Evolutionary conservation across 1,140 invertebrate genomes (phyloP).

Genomic region (Propsilocerus akamusi): DNA sequence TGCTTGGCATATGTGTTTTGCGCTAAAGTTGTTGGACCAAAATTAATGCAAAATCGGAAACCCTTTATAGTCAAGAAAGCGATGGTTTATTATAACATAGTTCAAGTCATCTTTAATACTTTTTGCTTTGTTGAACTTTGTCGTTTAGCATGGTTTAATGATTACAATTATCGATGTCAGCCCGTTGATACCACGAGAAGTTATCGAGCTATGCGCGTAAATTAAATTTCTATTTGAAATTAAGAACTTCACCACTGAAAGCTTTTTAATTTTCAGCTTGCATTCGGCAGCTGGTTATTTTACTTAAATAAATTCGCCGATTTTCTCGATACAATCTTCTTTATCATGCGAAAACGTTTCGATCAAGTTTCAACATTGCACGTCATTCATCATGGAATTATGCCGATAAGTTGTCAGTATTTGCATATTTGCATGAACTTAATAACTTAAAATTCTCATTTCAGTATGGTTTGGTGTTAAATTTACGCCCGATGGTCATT

Average conservation of each 20-base stretch:
- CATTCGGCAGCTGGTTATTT: constrained; percentile 55
- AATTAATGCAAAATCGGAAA: constrained; percentile 77
- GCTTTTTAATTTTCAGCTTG: constrained; percentile 29
- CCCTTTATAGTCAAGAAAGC: constrained; percentile 61
- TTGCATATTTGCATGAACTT: not conserved
- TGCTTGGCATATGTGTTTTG: constrained; percentile 59
- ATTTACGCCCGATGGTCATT: constrained; percentile 48
- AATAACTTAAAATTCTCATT: constrained; percentile 5
- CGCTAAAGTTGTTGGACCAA: constrained; percentile 66
- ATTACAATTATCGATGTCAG: constrained; percentile 75
- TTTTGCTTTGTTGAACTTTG: constrained; percentile 68
- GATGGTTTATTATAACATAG: constrained; percentile 71
- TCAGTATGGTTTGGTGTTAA: constrained; percentile 77
- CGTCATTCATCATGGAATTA: constrained; percentile 72
- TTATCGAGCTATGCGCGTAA: constrained; percentile 62
- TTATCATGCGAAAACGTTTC: constrained; percentile 60
- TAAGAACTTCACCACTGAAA: too few relatives aligned
- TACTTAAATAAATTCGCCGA: constrained; percentile 67
- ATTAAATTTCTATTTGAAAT: too few relatives aligned
- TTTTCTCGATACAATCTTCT: constrained; percentile 62
- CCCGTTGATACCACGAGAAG: constrained; percentile 67
- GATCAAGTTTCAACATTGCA: constrained; percentile 61
- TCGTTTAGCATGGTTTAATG: constrained; percentile 40
- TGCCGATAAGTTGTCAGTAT: constrained; percentile 39
- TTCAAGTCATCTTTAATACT: constrained; percentile 66